phyloP scores from a whole-genome alignment of 2,888 invertebrate genomes.

The Leistus spinibarbis region DNA sequence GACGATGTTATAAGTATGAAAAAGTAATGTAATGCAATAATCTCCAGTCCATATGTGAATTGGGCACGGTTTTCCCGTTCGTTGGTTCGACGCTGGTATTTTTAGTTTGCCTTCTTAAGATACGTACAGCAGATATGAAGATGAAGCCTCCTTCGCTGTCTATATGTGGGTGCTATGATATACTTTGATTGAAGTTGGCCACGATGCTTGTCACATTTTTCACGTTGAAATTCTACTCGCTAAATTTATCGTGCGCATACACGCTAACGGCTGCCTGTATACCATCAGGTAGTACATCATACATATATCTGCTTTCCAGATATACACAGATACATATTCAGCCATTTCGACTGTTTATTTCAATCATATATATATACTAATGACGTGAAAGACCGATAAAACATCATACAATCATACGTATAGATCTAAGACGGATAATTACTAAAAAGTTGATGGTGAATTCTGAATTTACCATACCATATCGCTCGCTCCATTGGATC shows the following conservation, averaged over 20 bases:
- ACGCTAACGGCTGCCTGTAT: neutral
- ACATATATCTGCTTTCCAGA: neutral
- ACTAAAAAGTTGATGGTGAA: no score
- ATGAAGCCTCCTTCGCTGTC: constrained; percentile 2
- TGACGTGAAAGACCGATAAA: no score
- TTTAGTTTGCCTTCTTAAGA: constrained; percentile 3
- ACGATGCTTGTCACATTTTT: constrained; percentile 22
- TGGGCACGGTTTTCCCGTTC: constrained; percentile 20
- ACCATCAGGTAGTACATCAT: no score
- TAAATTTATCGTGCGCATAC: constrained; percentile 26
- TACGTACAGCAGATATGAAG: neutral
- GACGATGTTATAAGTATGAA: neutral
- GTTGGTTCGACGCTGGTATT: constrained; percentile 13
- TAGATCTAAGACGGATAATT: no score
- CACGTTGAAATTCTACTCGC: constrained; percentile 16
- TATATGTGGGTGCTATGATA: constrained; percentile 24
- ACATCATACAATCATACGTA: no score
- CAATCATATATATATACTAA: no score
- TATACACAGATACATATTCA: neutral
- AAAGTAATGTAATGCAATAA: neutral
- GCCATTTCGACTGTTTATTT: no score
- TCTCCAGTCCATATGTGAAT: constrained; percentile 20
- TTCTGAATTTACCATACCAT: no score
- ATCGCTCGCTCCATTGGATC: no score
- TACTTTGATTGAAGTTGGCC: constrained; percentile 25